These are phyloP conservation scores for Antidorcas marsupialis DNA, from an alignment of 2,113 vertebrate species.

Conservation along the genomic window DNA sequence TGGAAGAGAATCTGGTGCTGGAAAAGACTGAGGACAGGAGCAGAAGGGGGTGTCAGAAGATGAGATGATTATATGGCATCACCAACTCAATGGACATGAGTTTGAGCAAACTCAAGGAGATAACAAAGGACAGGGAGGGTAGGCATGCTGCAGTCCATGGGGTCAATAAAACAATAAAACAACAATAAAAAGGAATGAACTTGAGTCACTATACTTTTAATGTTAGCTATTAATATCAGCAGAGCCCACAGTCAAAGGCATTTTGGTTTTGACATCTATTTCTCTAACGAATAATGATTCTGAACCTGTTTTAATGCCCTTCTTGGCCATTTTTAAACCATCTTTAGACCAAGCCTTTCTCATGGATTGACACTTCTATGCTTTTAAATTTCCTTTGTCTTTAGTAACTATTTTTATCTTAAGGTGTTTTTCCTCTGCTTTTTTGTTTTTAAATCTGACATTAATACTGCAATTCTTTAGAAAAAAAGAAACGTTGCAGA, in stretches of 20 bases:
- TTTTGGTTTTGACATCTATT: background rate
- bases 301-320: background rate
- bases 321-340: background rate
- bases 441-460: background rate
- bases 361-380: background rate
- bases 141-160: background rate
- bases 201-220: background rate
- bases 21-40: background rate
- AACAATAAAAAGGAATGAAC: background rate
- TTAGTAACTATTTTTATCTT: background rate
- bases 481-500: background rate
- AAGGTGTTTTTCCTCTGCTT: background rate
- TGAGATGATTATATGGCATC: background rate
- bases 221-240: background rate
- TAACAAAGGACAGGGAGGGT: background rate
- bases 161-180: background rate
- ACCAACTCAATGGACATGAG: background rate
- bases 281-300: background rate
- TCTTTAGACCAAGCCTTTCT: background rate
- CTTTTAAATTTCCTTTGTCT: background rate
- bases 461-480: background rate
- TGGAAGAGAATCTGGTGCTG: background rate
- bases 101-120: background rate
- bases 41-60: background rate
- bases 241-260: background rate